These are phyloP conservation scores for Zosterops hypoxanthus DNA, from an alignment of 2,113 vertebrate species.

Conservation along the genomic window DNA sequence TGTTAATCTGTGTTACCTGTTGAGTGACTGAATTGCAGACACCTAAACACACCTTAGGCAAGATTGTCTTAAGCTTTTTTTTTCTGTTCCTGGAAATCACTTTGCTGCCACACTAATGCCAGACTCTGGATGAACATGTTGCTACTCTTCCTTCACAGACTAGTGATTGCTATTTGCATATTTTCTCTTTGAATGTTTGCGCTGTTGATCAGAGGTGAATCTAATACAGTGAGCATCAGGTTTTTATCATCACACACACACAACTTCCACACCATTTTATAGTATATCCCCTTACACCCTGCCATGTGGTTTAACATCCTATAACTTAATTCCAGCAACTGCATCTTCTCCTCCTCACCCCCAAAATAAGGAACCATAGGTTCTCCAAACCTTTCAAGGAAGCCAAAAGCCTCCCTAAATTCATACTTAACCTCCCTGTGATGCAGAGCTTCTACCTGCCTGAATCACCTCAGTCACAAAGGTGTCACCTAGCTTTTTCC, in stretches of 20 bases:
- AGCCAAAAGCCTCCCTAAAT: neutral
- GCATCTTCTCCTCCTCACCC: fast-evolving
- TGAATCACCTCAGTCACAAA: neutral
- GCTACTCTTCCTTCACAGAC: neutral
- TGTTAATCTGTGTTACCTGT: neutral
- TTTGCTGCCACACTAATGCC: neutral
- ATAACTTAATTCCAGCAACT: neutral
- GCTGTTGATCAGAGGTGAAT: neutral
- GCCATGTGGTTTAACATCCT: fast-evolving
- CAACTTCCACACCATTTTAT: neutral
- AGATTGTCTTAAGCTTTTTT: neutral
- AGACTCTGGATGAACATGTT: neutral
- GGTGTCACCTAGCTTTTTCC: neutral
- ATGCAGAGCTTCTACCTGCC: neutral
- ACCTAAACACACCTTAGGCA: neutral
- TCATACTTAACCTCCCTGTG: neutral
- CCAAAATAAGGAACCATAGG: neutral
- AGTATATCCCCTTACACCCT: neutral
- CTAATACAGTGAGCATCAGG: neutral
- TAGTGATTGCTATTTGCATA: neutral
- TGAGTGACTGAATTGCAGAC: neutral
- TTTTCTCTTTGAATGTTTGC: neutral
- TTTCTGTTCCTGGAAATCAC: neutral
- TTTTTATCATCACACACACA: neutral
- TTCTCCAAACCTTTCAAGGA: neutral